A percentile compares a stretch with the other conserved stretches of the same genome.
phyloP scores from a whole-genome alignment of 37 sponge, comb jelly and placozoan species.

The Diacarnus erythraeanus region DNA sequence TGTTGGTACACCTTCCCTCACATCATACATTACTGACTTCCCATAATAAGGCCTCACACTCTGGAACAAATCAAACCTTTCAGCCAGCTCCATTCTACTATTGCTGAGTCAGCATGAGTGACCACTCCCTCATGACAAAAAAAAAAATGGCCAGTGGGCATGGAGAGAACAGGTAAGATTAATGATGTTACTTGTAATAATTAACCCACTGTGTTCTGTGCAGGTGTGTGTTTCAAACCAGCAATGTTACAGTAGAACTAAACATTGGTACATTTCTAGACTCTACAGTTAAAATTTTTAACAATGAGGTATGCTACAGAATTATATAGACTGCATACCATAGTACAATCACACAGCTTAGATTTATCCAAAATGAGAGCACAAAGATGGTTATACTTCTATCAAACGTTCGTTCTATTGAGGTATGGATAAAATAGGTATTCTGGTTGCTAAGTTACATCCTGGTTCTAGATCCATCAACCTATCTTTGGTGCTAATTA shows the following conservation, averaged over 20 bases:
- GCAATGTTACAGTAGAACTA: conserved; percentile 6
- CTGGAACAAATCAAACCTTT: neutral
- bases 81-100: neutral
- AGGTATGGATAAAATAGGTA: conserved; percentile 28
- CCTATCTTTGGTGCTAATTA: conserved; percentile 74
- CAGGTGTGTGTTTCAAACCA: conserved; percentile 5
- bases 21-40: neutral
- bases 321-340: neutral
- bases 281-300: neutral
- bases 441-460: neutral
- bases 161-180: neutral
- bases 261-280: neutral
- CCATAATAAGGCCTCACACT: conserved; percentile 19
- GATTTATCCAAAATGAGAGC: neutral
- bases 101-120: conserved; percentile 9
- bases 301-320: neutral
- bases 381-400: conserved; percentile 20
- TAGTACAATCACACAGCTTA: conserved; percentile 14
- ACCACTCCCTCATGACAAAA: neutral
- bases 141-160: neutral
- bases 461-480: conserved; percentile 46
- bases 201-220: neutral
- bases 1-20: conserved; percentile 3
- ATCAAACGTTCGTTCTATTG: conserved; percentile 19
- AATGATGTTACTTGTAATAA: no score